Evolutionary conservation across 2,797 vertebrate species (phyloP), one percentile per base, ranked within the genome.

Genomic region (Phoebastria nigripes): DNA sequence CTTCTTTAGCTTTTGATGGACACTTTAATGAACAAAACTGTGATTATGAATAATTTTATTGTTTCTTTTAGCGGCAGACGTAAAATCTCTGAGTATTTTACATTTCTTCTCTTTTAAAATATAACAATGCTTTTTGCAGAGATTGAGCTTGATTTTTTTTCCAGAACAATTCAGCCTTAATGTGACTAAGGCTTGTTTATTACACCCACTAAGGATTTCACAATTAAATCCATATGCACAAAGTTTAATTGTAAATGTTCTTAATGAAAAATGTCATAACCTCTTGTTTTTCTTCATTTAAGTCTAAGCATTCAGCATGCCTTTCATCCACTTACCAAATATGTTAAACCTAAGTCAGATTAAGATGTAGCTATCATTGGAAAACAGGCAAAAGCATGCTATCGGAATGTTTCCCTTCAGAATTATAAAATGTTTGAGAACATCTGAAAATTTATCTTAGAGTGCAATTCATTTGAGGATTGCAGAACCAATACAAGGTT

Each of bases 1-100:
- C 11, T 74, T 87, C 41, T 84, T 89, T 51, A 90, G 62, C 31
- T 92, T 94, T 93, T 91, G 67, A 95, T 85, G 26, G 24, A 89
- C 61, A 61, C 16, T 88, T 95, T 65, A 80, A 92, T 79, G 76
- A 76, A 67, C 4, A 71, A 78, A 91, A 54, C 4, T 44, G 28
- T 49, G 37, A 81, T 69, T 95, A 81, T 21, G 11, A 76, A 74
- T 20, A 83, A 41, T 70, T 85, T 47, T 63, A 62, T 55, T 84
- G 7, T 51, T 89, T 90, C 41, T 74, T 94, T 91, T 77, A 78
- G 52, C 5, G 16, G 35, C 13, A 89, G 44, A 74, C 20, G 58
- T 52, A 78, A 85, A 81, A 72, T 52, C 17, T 44, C 41, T 10
- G 2, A 58, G 13, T 52, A 72, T 82, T 87, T 82, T 54, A 46